phyloP scores from a whole-genome alignment of 2,888 invertebrate genomes.

The Magallana nippona region DNA sequence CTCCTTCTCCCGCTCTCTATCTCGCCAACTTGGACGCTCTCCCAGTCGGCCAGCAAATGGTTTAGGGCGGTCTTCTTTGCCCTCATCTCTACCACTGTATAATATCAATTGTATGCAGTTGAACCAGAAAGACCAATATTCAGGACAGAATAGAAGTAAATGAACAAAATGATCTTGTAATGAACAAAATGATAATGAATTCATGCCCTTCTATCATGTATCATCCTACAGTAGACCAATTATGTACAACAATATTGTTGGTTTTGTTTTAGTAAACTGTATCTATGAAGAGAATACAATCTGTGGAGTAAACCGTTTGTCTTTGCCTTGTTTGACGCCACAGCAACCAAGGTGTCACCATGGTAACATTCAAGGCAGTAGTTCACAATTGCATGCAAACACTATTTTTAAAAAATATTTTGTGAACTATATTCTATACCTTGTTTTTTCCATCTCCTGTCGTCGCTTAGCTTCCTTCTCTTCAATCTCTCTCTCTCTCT shows the following conservation, averaged over 20 bases:
- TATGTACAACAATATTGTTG: background rate
- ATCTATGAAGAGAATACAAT: background rate
- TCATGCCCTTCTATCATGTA: background rate
- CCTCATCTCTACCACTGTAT: background rate
- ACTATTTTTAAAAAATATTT: too few relatives aligned
- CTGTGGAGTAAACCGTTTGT: constrained; percentile 14
- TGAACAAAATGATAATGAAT: background rate
- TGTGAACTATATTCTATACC: background rate
- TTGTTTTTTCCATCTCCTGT: constrained; percentile 54
- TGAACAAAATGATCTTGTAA: background rate
- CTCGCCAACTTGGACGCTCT: constrained; percentile 37
- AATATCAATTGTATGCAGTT: too few relatives aligned
- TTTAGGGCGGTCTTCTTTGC: constrained; percentile 4
- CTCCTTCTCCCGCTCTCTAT: constrained; percentile 46
- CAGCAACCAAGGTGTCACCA: constrained; percentile 9
- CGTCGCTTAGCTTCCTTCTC: constrained; percentile 65
- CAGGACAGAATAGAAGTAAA: background rate
- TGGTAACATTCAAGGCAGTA: background rate
- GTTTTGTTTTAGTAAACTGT: background rate
- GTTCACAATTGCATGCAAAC: too few relatives aligned
- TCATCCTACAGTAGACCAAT: too few relatives aligned
- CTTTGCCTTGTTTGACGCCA: constrained; percentile 36
- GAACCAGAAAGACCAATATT: background rate
- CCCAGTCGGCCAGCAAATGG: background rate
- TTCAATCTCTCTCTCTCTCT: constrained; percentile 77